phyloP scores from a whole-genome alignment of 1,140 invertebrate species.

The Hypsibius dujardini region DNA sequence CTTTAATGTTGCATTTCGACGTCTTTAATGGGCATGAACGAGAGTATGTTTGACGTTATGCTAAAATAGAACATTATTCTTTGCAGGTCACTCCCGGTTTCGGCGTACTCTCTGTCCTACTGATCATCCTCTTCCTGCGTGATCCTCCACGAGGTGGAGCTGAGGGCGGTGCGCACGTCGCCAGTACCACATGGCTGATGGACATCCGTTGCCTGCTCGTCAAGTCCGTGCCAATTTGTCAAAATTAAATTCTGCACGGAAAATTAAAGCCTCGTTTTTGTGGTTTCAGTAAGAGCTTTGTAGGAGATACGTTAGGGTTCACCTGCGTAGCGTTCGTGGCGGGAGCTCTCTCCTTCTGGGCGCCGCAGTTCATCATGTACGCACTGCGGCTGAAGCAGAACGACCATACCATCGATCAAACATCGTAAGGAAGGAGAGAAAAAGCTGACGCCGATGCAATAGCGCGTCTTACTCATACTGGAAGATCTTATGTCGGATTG shows the following conservation, averaged over 20 bases:
- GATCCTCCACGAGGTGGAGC: conserved; percentile 74
- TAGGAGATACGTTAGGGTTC: conserved; percentile 77
- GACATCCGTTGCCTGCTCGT: conserved; percentile 52
- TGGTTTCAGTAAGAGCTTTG: conserved; percentile 65
- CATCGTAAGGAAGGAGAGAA: conserved; percentile 40
- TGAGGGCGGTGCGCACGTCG: conserved; percentile 46
- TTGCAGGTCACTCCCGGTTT: conserved; percentile 61
- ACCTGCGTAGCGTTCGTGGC: conserved; percentile 92
- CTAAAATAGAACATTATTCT: conserved; percentile 13
- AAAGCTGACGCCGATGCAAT: not conserved
- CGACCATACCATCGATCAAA: conserved; percentile 32
- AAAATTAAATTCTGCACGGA: not conserved
- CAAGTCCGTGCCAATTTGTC: conserved; percentile 44
- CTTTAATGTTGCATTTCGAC: no score
- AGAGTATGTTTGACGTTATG: no score
- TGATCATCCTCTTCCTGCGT: conserved; percentile 57
- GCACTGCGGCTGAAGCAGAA: conserved; percentile 46
- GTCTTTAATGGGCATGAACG: no score
- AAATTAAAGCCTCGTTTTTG: conserved; percentile 24
- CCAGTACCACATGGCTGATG: conserved; percentile 40
- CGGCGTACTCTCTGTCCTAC: conserved; percentile 58
- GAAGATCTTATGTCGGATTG: not conserved
- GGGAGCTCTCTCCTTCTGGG: conserved; percentile 89
- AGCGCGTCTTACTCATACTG: not conserved
- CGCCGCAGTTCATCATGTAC: conserved; percentile 61